Evolutionary conservation across 2,113 vertebrate genomes (phyloP).

Genomic region (Melanerpes formicivorus): DNA sequence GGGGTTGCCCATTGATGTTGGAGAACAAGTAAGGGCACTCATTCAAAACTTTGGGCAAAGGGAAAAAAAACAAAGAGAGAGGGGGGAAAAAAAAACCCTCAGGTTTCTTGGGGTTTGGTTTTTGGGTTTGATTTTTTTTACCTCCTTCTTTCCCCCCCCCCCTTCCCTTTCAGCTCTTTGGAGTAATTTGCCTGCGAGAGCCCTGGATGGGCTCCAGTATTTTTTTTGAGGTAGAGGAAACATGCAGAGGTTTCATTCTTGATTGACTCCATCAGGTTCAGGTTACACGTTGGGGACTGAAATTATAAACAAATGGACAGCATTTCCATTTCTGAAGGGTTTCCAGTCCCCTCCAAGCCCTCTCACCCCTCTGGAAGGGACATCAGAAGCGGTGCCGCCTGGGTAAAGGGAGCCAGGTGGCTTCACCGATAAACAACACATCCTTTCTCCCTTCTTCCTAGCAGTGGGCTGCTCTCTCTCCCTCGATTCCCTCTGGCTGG

Average conservation of each 20-base stretch:
- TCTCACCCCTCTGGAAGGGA: slow-evolving; percentile 25
- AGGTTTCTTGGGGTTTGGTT: background rate
- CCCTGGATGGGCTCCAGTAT: slow-evolving; percentile 73
- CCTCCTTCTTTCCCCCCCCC: background rate
- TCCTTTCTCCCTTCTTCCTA: background rate
- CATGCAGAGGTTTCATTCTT: slow-evolving; percentile 45
- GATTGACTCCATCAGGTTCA: slow-evolving; percentile 76
- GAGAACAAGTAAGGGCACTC: slow-evolving; percentile 22
- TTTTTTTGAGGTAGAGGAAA: slow-evolving; percentile 61
- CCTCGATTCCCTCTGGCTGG: background rate
- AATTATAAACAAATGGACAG: slow-evolving; percentile 81
- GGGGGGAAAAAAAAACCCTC: background rate
- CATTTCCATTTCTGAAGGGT: slow-evolving; percentile 78
- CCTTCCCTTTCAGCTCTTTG: background rate
- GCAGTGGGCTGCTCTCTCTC: background rate
- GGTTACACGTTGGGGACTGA: slow-evolving; percentile 73
- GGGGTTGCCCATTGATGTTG: background rate
- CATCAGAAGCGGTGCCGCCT: slow-evolving; percentile 61
- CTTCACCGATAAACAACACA: background rate
- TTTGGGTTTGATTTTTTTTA: background rate
- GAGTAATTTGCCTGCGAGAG: slow-evolving; percentile 61
- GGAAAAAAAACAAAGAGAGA: background rate
- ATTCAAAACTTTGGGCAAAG: background rate
- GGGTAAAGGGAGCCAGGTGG: slow-evolving; percentile 62
- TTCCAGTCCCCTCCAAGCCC: slow-evolving; percentile 7